Evolutionary conservation across 2,888 invertebrate species (phyloP).

Genomic region (Drosophila seclusa): DNA sequence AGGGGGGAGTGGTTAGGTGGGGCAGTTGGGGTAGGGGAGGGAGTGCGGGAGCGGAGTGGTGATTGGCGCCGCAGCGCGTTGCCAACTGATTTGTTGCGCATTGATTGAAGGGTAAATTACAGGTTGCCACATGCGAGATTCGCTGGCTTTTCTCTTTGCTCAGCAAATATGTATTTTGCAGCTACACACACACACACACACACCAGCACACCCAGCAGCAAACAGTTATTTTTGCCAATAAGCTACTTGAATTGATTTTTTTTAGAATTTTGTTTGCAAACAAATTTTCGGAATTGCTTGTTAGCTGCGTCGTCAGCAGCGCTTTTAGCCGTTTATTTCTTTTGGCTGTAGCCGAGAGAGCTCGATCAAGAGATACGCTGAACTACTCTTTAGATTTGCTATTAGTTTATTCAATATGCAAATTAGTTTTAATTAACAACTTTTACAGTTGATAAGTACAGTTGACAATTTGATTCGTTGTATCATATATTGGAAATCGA

Average conservation of each 20-base stretch:
- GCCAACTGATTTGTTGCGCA: conserved; percentile 79
- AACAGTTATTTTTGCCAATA: conserved; percentile 8
- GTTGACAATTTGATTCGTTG: not conserved
- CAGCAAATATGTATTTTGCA: conserved; percentile 41
- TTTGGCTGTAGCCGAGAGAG: not conserved
- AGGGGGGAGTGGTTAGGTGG: not conserved
- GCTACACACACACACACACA: conserved; percentile 32
- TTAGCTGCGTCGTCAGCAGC: conserved; percentile 72
- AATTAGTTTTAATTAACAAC: not conserved
- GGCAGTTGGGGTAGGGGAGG: not conserved
- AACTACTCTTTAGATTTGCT: not conserved
- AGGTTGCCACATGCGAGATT: conserved; percentile 75
- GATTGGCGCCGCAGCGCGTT: conserved; percentile 72
- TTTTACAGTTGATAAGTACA: not conserved
- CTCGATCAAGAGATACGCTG: not conserved
- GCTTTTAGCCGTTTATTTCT: conserved; percentile 35
- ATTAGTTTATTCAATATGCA: not conserved
- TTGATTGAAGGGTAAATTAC: conserved; percentile 82
- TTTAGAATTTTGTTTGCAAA: conserved; percentile 55
- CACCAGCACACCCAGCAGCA: not conserved
- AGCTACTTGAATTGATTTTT: conserved; percentile 47
- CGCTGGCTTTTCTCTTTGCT: conserved; percentile 58
- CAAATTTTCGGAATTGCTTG: conserved; percentile 49
- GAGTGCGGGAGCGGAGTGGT: conserved; percentile 4
- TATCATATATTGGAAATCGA: not conserved